These are phyloP conservation scores for Drosophila bipectinata DNA, from an alignment of 1,140 invertebrate species.

Conservation along the genomic window DNA sequence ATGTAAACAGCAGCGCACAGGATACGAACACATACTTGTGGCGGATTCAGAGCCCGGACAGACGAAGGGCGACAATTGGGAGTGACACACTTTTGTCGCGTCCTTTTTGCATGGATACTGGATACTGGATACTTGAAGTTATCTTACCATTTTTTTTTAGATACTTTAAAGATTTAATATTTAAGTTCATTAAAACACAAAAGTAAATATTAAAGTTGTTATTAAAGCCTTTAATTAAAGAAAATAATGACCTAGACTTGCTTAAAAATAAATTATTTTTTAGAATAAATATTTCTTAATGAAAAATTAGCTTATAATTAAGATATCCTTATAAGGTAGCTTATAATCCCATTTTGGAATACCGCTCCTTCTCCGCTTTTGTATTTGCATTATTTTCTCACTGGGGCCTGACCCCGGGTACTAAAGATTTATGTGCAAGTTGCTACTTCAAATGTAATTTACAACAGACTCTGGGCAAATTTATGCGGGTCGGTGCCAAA, in stretches of 20 bases:
- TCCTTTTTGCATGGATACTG: conserved; percentile 28
- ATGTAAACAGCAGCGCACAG: conserved; percentile 6
- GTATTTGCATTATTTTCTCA: conserved; percentile 53
- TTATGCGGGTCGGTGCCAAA: conserved; percentile 53
- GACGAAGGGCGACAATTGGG: conserved; percentile 38
- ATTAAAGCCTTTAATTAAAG: no score
- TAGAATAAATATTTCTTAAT: no score
- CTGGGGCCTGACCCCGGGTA: conserved; percentile 34
- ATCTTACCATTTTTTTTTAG: conserved; percentile 27
- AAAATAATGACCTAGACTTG: no score
- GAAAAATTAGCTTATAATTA: no score
- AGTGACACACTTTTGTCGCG: conserved; percentile 69
- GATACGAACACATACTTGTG: conserved; percentile 4
- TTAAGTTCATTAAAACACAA: not conserved
- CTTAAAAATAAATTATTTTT: no score
- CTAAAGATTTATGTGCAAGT: conserved; percentile 73
- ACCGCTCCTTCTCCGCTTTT: conserved; percentile 19
- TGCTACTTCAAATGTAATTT: conserved; percentile 80
- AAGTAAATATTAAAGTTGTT: no score
- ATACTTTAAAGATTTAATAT: conserved; percentile 11
- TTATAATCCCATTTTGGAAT: not conserved
- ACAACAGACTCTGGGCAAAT: conserved; percentile 68
- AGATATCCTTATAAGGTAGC: not conserved
- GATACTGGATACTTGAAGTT: conserved; percentile 18
- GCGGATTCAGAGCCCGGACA: not conserved